These are phyloP conservation scores for Drosophila putrida DNA, from an alignment of 2,888 invertebrate species.

Conservation along the genomic window DNA sequence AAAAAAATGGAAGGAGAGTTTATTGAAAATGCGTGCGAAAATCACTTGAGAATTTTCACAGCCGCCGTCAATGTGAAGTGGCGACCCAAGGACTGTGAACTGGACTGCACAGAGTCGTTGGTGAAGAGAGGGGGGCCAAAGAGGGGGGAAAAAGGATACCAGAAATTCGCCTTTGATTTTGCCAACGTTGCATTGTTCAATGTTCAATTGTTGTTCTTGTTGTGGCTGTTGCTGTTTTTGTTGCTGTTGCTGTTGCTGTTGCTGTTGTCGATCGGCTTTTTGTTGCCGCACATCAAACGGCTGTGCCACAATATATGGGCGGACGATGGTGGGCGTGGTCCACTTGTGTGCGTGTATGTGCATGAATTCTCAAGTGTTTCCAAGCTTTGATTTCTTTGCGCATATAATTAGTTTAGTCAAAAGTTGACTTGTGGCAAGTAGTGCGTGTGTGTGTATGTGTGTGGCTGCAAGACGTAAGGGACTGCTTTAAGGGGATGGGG, in stretches of 20 bases:
- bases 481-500: not conserved
- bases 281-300: constrained; percentile 62
- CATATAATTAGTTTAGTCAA: constrained; percentile 75
- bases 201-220: constrained; percentile 21
- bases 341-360: constrained; percentile 66
- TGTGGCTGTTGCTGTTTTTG: constrained; percentile 16
- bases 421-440: constrained; percentile 47
- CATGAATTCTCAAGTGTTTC: constrained; percentile 55
- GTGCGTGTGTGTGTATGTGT: no score
- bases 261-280: constrained; percentile 61
- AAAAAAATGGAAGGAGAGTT: constrained; percentile 15
- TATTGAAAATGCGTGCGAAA: constrained; percentile 72
- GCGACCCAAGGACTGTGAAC: constrained; percentile 29
- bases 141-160: not conserved
- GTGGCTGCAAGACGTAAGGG: no score
- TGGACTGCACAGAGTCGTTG: not conserved
- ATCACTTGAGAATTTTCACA: constrained; percentile 49
- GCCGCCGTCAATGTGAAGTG: constrained; percentile 49
- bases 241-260: constrained; percentile 14
- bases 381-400: constrained; percentile 66
- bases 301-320: not conserved
- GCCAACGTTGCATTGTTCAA: constrained; percentile 14
- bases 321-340: constrained; percentile 24
- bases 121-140: not conserved
- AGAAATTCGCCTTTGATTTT: constrained; percentile 51